Percentiles rank a stretch among this genome's conserved stretches.
These are phyloP conservation scores for Nycticebus coucang DNA, from an alignment of 2,113 vertebrate genomes.

Conservation along the genomic window DNA sequence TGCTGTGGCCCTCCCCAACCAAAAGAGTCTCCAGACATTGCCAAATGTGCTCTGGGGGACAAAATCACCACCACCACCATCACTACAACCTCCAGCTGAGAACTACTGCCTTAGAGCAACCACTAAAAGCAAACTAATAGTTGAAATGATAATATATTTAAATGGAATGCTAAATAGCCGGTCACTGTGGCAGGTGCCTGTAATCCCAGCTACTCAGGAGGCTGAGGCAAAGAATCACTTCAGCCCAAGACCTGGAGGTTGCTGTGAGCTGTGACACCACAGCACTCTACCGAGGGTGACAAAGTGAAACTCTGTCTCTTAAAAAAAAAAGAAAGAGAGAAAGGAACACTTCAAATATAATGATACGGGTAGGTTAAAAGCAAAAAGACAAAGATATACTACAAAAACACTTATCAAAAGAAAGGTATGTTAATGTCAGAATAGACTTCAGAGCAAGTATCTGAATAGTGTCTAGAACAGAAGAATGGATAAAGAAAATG, in stretches of 20 bases:
- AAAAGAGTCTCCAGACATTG: neutral
- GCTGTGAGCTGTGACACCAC: no score
- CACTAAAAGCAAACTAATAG: neutral
- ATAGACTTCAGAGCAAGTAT: neutral
- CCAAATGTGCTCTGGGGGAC: neutral
- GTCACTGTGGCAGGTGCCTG: no score
- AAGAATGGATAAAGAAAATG: neutral
- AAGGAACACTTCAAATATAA: neutral
- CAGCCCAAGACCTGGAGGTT: no score
- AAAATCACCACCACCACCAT: neutral
- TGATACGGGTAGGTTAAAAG: neutral
- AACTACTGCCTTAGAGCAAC: neutral
- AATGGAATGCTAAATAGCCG: slow-evolving; percentile 15
- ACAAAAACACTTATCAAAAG: neutral
- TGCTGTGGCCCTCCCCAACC: neutral
- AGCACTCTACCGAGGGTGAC: no score
- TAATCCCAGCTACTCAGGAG: neutral
- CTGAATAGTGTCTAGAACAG: neutral
- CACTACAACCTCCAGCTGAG: neutral
- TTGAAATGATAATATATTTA: neutral
- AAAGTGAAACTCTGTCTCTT: no score
- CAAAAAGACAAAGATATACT: neutral
- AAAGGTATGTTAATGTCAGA: neutral
- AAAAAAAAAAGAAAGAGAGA: no score
- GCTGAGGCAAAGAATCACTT: neutral